Base-by-base conservation (phyloP, 2,888 invertebrate species). In the Caenorhabditis sinica region DNA sequence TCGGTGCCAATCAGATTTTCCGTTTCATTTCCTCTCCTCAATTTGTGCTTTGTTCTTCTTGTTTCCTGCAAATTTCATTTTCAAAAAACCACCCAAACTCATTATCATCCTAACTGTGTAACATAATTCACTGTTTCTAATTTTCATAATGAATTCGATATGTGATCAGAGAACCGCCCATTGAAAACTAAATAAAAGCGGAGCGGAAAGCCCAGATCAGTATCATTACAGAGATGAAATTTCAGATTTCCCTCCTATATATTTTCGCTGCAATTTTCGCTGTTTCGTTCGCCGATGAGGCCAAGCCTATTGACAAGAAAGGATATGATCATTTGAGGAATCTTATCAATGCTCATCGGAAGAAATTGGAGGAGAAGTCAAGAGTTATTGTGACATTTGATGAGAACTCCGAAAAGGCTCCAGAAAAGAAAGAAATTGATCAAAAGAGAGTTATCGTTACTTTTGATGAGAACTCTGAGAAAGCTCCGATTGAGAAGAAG, bases 41-140 rank as follows among this genome's bases (percentile, higher is more conserved):
- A 33, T 40, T 28, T 28, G 43, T 71, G 56, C 71, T 71, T 71
- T 71, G 68, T 68, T 49, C 33, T 23, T 56, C 9, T 28, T n/a
- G 6, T 49, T 49, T 68, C n/a, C 33, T 53, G 68, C 68, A 36
- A 69, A n/a, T 36, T 20, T n/a, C n/a, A n/a, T 53, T 68, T 51
- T 40, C 69, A 69, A 33, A n/a, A n/a, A n/a, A n/a, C n/a, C n/a
- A n/a, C 49, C 28, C 51, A n/a, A 23, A 51, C 28, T 30, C 20
- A 69, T 69, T 69, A 69, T 69, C 69, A 69, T 69, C 25, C 43
- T 53, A 69, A 69, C 56, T 69, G 69, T 69, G 69, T 69, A 56
- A 49, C 25, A 17, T 63, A 68, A 69, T 69, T 69, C 56, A 56
- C 40, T 69, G 69, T 40, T 49, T 69, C 53, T 36, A 51, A 69